phyloP scores from a whole-genome alignment of 2,888 invertebrate species.

The Lobophora halterata region DNA sequence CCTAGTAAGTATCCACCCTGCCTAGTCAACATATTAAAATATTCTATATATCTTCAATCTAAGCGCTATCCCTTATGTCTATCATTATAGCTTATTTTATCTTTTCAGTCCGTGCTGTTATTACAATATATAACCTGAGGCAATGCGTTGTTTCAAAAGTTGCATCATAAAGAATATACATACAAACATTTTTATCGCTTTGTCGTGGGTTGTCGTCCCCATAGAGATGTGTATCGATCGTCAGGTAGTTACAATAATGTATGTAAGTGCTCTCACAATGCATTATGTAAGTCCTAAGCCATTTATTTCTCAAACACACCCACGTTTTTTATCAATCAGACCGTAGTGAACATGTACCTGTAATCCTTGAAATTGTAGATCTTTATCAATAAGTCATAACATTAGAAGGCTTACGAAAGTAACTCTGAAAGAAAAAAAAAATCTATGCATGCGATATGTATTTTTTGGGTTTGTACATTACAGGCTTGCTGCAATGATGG shows the following conservation, averaged over 20 bases:
- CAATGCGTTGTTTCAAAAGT: constrained; percentile 19
- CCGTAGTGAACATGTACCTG: constrained; percentile 14
- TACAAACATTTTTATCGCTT: constrained; percentile 8
- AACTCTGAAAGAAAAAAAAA: too few relatives aligned
- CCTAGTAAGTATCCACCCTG: too few relatives aligned
- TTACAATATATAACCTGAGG: constrained; percentile 29
- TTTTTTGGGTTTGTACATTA: too few relatives aligned
- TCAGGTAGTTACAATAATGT: constrained; percentile 25
- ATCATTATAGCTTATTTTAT: constrained; percentile 22
- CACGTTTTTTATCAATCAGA: constrained; percentile 25
- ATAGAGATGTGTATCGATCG: constrained; percentile 28
- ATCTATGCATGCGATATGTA: too few relatives aligned
- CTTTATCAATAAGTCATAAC: constrained; percentile 3
- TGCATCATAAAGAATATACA: constrained; percentile 10
- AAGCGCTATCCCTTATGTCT: too few relatives aligned
- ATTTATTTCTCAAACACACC: constrained; percentile 24
- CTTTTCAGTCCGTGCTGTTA: constrained; percentile 19
- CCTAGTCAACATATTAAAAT: too few relatives aligned
- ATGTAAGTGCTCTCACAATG: constrained; percentile 29
- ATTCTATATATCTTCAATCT: too few relatives aligned
- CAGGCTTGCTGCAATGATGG: too few relatives aligned
- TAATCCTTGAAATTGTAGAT: constrained; percentile 17
- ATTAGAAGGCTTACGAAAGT: too few relatives aligned
- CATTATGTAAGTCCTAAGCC: constrained; percentile 20
- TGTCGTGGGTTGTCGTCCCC: constrained; percentile 28